Conservation (phyloP, 2,113 vertebrate species). For the Trinectes maculatus region DNA sequence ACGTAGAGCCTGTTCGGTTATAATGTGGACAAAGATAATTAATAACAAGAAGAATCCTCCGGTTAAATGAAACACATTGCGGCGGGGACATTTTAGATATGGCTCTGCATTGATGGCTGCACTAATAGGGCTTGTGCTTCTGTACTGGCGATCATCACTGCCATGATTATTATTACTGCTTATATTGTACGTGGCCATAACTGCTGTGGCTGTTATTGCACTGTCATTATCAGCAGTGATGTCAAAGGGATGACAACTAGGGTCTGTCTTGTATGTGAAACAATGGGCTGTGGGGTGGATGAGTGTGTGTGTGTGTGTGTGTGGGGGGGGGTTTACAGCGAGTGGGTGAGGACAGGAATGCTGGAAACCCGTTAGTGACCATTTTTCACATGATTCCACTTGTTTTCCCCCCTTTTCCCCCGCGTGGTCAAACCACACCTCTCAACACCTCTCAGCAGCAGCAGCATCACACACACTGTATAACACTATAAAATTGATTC, state of each 20-base stretch:
- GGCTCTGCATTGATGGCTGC: constrained; percentile 54
- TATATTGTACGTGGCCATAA: constrained; percentile 33
- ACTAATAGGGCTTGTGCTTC: constrained; percentile 45
- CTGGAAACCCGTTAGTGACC: constrained; percentile 28
- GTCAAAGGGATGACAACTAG: constrained; percentile 25
- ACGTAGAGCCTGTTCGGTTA: background rate
- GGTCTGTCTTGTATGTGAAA: constrained; percentile 44
- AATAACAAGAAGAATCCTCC: constrained; percentile 11
- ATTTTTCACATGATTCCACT: constrained; percentile 17
- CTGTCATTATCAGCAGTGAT: constrained; percentile 47
- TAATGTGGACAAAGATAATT: constrained; percentile 21
- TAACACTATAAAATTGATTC: constrained; percentile 37
- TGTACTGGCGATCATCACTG: constrained; percentile 37
- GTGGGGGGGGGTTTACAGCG: constrained; percentile 15
- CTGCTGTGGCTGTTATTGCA: constrained; percentile 53
- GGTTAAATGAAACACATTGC: constrained; percentile 18
- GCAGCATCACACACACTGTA: background rate
- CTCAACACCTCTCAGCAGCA: constrained; percentile 13
- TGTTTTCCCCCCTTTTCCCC: background rate
- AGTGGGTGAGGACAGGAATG: constrained; percentile 15
- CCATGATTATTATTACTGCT: constrained; percentile 56
- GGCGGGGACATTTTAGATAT: constrained; percentile 45
- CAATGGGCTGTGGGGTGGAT: constrained; percentile 36
- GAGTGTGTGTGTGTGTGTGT: too few relatives aligned
- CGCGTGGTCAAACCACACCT: background rate